Base-by-base conservation (phyloP, 2,113 vertebrate genomes). In the Tautogolabrus adspersus region DNA sequence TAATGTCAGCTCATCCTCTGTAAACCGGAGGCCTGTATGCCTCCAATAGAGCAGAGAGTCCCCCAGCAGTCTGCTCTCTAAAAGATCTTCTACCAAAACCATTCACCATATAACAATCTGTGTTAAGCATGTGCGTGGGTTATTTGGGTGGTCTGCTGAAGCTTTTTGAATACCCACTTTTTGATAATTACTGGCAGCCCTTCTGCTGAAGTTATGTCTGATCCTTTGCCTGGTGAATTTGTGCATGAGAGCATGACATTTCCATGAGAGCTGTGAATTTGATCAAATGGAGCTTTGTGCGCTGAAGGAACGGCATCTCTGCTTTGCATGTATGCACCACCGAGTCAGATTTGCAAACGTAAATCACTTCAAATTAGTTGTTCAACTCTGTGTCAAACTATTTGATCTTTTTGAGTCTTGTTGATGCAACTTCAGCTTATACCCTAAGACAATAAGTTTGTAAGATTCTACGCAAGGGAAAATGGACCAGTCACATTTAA, bases 1-100 rank as follows among this genome's bases (percentile, higher is more conserved):
- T 88, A 92, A 92, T 93, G 73, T 83, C 85, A 89, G 94, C 92
- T 94, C 91, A 93, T 90, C 88, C 85, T 77, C 78, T 77, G 56
- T 77, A 79, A 89, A 65, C 66, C 77, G 1, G 79, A 71, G 71
- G 71, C 70, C 88, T 38, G 19, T 84, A 71, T 85, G 87, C 79
- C 83, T 85, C 86, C 73, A 83, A 52, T 83, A 69, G 83, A 73
- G 81, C 81, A 40, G 21, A 79, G 66, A 75, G 62, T 85, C 86
- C 80, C 75, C 72, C 83, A 34, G 52, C 76, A 10, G 66, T 74
- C 57, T 23, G 22, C 8, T 72, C 66, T 82, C 80, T 47, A 23
- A 83, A 87, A 84, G 82, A 87, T 89, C 75, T 84, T 6, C 73
- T 74, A 51, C 77, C 85, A 66, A 74, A 87, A 63, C 79, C 74